phyloP scores from a whole-genome alignment of 2,797 vertebrate species.

The Acanthopagrus latus region DNA sequence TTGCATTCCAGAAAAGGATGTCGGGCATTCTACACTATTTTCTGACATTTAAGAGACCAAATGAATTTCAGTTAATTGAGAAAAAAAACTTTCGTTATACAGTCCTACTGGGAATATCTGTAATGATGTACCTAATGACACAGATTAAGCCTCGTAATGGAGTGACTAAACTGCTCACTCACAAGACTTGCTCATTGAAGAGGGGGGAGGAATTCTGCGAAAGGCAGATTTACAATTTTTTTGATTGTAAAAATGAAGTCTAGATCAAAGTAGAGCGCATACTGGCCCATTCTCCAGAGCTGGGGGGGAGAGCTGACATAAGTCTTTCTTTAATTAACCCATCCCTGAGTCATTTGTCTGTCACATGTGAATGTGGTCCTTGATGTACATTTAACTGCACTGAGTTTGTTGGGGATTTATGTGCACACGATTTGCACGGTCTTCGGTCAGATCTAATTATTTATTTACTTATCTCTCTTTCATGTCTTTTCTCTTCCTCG shows the following conservation, averaged over 20 bases:
- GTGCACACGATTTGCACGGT: slow-evolving; percentile 63
- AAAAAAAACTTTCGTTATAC: neutral
- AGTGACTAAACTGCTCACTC: slow-evolving; percentile 4
- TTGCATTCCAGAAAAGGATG: neutral
- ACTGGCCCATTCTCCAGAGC: slow-evolving; percentile 28
- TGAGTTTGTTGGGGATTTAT: slow-evolving; percentile 54
- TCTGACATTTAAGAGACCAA: neutral
- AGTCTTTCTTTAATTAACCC: slow-evolving; percentile 91
- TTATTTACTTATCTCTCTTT: slow-evolving; percentile 60
- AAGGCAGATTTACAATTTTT: slow-evolving; percentile 48
- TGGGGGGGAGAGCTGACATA: slow-evolving; percentile 31
- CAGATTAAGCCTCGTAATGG: neutral
- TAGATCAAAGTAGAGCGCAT: slow-evolving; percentile 61
- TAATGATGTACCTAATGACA: neutral
- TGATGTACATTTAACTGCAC: slow-evolving; percentile 67
- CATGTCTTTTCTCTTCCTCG: slow-evolving; percentile 14
- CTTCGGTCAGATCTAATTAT: slow-evolving; percentile 59
- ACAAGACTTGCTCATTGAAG: neutral
- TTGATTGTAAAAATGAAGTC: slow-evolving; percentile 45
- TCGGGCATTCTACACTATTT: neutral
- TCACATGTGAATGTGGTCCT: slow-evolving; percentile 81
- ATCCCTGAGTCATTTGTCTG: slow-evolving; percentile 89
- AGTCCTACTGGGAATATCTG: neutral
- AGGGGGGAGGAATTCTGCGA: neutral
- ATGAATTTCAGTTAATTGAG: neutral